Percentiles rank a stretch among this genome's conserved stretches.
Evolutionary conservation across 2,113 vertebrate genomes (phyloP).

Genomic region (Pituophis catenifer): DNA sequence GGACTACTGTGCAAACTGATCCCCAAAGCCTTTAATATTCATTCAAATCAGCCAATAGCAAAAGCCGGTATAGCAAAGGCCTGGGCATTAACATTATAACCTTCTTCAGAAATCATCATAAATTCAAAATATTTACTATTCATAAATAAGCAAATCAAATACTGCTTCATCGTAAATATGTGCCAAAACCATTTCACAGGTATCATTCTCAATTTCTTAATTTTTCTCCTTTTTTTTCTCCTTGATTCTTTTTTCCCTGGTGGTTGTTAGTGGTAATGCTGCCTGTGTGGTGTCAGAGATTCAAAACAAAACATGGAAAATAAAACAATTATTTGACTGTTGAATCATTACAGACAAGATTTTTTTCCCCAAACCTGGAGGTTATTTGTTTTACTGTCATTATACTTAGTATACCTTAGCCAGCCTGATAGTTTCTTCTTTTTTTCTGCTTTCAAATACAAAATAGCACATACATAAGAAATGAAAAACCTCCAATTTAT

Average conservation of each 20-base stretch:
- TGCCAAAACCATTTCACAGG: neutral
- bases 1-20: neutral
- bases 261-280: neutral
- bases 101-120: neutral
- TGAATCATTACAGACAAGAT: neutral
- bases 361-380: neutral
- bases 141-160: neutral
- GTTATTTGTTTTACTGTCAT: neutral
- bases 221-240: neutral
- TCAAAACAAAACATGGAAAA: neutral
- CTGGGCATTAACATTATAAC: neutral
- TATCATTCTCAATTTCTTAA: neutral
- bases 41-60: neutral
- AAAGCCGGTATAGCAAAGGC: neutral
- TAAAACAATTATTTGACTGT: neutral
- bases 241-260: neutral
- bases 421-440: slow-evolving; percentile 27
- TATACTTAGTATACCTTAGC: slow-evolving; percentile 25
- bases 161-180: neutral
- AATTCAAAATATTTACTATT: neutral
- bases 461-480: slow-evolving; percentile 49
- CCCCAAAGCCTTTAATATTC: neutral
- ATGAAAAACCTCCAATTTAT: slow-evolving; percentile 65
- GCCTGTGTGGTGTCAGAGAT: neutral
- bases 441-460: slow-evolving; percentile 56